Percentiles rank a stretch among this genome's conserved stretches.
These are phyloP conservation scores for Catharus bicknelli DNA, from an alignment of 2,113 vertebrate species.

Conservation along the genomic window DNA sequence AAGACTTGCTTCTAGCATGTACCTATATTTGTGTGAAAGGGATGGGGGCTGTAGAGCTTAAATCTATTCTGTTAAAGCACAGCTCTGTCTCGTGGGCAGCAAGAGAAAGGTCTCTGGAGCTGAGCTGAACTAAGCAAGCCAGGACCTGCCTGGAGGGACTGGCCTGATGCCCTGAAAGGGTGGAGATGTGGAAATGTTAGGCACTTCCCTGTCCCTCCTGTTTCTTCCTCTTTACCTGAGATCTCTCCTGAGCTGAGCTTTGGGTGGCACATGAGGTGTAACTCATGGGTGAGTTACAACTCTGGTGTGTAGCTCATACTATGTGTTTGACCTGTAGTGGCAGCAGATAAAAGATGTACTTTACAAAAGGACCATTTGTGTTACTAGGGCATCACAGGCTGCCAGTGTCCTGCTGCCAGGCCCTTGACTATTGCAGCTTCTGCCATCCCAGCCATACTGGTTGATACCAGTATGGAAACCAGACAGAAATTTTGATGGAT, in stretches of 20 bases:
- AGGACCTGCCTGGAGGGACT: not conserved
- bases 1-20: not conserved
- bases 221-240: not conserved
- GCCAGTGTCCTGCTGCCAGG: not conserved
- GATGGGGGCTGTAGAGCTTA: not conserved
- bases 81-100: not conserved
- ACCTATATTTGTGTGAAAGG: not conserved
- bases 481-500: not conserved
- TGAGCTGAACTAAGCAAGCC: not conserved
- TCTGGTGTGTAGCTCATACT: not conserved
- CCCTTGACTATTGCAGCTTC: not conserved
- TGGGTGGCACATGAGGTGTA: accelerated
- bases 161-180: not conserved
- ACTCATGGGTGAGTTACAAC: not conserved
- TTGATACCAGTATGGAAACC: accelerated
- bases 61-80: not conserved
- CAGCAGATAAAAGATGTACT: not conserved
- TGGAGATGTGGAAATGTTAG: not conserved
- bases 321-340: not conserved
- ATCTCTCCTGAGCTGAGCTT: not conserved
- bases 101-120: not conserved
- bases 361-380: not conserved
- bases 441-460: not conserved
- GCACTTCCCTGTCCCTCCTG: not conserved
- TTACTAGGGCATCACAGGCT: not conserved